These are phyloP conservation scores for Machimus atricapillus DNA, from an alignment of 2,888 invertebrate species.

Conservation along the genomic window DNA sequence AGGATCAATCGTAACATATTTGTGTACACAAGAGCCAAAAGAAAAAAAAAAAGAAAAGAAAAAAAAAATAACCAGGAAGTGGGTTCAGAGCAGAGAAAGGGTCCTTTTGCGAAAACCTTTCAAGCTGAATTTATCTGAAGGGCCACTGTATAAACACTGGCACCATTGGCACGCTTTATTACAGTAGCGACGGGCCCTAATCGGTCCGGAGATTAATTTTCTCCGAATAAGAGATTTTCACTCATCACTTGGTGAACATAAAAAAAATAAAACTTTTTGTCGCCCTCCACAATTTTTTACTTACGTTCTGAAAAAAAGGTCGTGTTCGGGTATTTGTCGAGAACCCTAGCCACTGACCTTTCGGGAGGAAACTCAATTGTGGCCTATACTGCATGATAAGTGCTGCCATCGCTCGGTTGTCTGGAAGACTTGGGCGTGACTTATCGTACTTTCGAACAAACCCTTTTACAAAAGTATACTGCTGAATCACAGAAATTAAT, in stretches of 20 bases:
- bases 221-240: slow-evolving; percentile 18
- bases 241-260: slow-evolving; percentile 13
- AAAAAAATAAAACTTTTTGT: background rate
- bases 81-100: background rate
- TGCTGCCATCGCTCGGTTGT: background rate
- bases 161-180: background rate
- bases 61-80: background rate
- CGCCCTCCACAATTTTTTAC: background rate
- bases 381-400: background rate
- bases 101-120: slow-evolving; percentile 2
- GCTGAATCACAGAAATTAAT: too few relatives aligned
- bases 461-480: too few relatives aligned
- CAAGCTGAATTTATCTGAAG: background rate
- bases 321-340: background rate
- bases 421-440: background rate
- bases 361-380: background rate
- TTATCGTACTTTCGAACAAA: background rate
- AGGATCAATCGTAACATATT: slow-evolving; percentile 17
- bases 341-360: background rate
- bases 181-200: background rate
- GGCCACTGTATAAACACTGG: background rate
- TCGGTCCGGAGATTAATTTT: slow-evolving; percentile 14
- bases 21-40: background rate
- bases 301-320: background rate
- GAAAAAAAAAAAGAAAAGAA: background rate